A percentile compares a stretch with the other conserved stretches of the same genome.
phyloP scores from a whole-genome alignment of 1,140 invertebrate species.

The Halyomorpha halys region DNA sequence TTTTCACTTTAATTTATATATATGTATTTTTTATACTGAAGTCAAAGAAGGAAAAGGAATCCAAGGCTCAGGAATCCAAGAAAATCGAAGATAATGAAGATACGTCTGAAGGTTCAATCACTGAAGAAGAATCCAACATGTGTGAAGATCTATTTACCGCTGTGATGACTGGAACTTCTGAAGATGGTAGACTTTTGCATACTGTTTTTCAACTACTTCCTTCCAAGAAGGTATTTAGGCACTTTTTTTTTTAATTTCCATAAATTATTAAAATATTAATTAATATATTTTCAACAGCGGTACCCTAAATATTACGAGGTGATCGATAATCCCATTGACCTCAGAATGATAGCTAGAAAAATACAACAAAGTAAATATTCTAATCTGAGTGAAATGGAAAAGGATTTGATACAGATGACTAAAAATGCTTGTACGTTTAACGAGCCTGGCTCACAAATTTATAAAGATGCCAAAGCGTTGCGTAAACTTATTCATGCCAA shows the following conservation, averaged over 20 bases:
- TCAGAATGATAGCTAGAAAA: slow-evolving; percentile 84
- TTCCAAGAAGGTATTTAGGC: slow-evolving; percentile 54
- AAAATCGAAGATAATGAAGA: slow-evolving; percentile 43
- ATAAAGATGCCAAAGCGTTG: slow-evolving; percentile 85
- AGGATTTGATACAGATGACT: slow-evolving; percentile 82
- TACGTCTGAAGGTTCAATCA: slow-evolving; percentile 56
- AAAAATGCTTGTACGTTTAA: slow-evolving; percentile 94
- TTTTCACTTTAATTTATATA: too few relatives aligned
- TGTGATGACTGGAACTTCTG: slow-evolving; percentile 65
- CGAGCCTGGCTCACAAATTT: slow-evolving; percentile 91
- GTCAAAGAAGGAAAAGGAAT: slow-evolving; percentile 36
- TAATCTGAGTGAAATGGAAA: slow-evolving; percentile 71
- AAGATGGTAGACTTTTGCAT: slow-evolving; percentile 68
- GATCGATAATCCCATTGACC: slow-evolving; percentile 89
- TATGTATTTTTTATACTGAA: slow-evolving; percentile 28
- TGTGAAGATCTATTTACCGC: slow-evolving; percentile 74
- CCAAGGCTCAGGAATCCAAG: slow-evolving; percentile 33
- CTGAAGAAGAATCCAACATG: slow-evolving; percentile 56
- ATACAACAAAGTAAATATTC: slow-evolving; percentile 75
- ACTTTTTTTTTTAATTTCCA: neutral
- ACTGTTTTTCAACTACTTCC: slow-evolving; percentile 81
- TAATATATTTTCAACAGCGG: slow-evolving; percentile 40
- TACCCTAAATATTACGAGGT: slow-evolving; percentile 97
- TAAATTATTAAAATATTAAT: neutral
- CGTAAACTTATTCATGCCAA: slow-evolving; percentile 62